These are phyloP conservation scores for Cylas formicarius DNA, from an alignment of 1,140 invertebrate species.

Conservation along the genomic window DNA sequence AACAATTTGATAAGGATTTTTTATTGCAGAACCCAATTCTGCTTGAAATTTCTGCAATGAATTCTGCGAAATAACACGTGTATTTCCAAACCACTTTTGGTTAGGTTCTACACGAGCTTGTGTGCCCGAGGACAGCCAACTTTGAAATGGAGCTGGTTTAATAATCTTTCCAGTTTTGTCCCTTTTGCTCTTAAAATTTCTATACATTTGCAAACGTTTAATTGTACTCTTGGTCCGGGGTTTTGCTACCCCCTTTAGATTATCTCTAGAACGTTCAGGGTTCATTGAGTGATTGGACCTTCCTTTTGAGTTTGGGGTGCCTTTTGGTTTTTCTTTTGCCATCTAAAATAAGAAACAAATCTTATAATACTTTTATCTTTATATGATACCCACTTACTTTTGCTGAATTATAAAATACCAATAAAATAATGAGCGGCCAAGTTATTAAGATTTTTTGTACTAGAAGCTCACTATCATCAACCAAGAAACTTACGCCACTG, in stretches of 20 bases:
- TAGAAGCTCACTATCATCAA: too few species aligned
- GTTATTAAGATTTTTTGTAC: too few species aligned
- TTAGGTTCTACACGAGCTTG: constrained; percentile 93
- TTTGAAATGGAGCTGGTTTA: constrained; percentile 84
- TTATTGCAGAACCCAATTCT: constrained; percentile 87
- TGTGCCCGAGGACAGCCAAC: constrained; percentile 78
- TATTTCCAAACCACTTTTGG: constrained; percentile 97
- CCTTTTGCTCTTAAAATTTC: constrained; percentile 91
- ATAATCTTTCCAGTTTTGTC: constrained; percentile 89
- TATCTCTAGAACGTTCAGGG: constrained; percentile 67
- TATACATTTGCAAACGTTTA: constrained; percentile 95
- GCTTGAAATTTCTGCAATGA: constrained; percentile 96
- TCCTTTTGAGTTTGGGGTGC: constrained; percentile 67
- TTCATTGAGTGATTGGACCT: constrained; percentile 82
- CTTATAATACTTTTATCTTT: too few species aligned
- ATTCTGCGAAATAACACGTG: constrained; percentile 84
- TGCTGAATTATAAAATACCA: too few species aligned
- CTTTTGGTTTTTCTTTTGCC: constrained; percentile 61
- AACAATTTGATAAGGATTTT: constrained; percentile 95
- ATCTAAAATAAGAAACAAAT: constrained; percentile 43
- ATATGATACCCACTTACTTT: too few species aligned
- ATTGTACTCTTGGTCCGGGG: constrained; percentile 88
- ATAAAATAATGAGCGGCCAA: too few species aligned
- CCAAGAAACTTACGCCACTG: too few species aligned
- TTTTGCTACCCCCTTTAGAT: constrained; percentile 77